A percentile compares a stretch with the other conserved stretches of the same genome.
phyloP scores from a whole-genome alignment of 2,797 vertebrate genomes.

The Betta splendens region DNA sequence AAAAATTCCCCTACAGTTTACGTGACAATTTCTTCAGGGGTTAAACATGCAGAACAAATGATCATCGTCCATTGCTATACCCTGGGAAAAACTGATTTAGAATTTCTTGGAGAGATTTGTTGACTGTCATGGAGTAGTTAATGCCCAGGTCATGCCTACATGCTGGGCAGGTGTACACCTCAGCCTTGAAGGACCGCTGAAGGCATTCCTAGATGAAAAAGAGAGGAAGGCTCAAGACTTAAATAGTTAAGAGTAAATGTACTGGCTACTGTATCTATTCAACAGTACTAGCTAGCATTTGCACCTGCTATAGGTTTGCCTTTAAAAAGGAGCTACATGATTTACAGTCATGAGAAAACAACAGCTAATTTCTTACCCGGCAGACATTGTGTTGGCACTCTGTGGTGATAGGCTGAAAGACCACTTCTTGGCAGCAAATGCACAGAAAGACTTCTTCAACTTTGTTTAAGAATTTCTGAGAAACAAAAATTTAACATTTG shows the following conservation, averaged over 20 bases:
- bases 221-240: too few species aligned
- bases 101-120: constrained; percentile 88
- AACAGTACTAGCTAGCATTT: too few species aligned
- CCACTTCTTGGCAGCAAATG: constrained; percentile 98
- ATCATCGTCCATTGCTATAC: constrained; percentile 95
- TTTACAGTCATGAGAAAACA: too few species aligned
- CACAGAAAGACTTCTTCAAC: constrained; percentile 95
- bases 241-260: too few species aligned
- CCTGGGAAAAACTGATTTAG: constrained; percentile 95
- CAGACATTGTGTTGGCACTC: constrained; percentile 97
- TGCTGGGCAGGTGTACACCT: constrained; percentile 94
- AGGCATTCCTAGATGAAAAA: constrained; percentile 98
- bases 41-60: constrained; percentile 37
- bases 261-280: too few species aligned
- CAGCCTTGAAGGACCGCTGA: constrained; percentile 93
- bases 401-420: constrained; percentile 92
- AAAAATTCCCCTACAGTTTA: constrained; percentile 74
- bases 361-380: constrained; percentile 84
- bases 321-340: too few species aligned
- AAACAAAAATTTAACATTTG: constrained; percentile 9
- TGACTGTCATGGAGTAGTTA: constrained; percentile 87
- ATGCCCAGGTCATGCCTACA: constrained; percentile 93
- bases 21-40: constrained; percentile 43
- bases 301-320: too few species aligned
- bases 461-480: constrained; percentile 91